Evolutionary conservation across 2,113 vertebrate genomes (phyloP), one percentile per base, ranked within the genome.

Genomic region (Pangasianodon hypophthalmus): DNA sequence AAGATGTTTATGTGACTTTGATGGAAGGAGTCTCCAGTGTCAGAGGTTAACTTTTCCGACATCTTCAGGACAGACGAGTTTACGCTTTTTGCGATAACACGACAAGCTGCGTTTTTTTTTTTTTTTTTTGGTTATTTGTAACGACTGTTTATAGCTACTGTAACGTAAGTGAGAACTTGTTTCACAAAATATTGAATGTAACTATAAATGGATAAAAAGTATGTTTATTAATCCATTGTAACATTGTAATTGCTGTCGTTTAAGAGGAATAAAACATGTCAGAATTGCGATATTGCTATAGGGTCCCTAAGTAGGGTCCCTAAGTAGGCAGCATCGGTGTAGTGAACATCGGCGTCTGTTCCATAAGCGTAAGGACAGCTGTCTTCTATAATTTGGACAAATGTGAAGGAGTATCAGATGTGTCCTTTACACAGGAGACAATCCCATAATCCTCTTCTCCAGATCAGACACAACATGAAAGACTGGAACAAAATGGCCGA

Each of bases 21-120:
- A 18, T 10, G 73, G 41, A 80, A 80, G 77, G 77, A 80, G 77
- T 80, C 77, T 80, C 77, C 77, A 50, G 77, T 80, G 46, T 80
- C 77, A 52, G 77, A 0, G 46, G 6, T 37, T 37, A 37, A 37
- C 37, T 37, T 37, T 37, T 37, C 37, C 37, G 37, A 37, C 37
- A 37, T 37, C 37, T 1, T 37, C 37, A 37, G 37, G 37, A 37
- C 37, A 37, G 37, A 37, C 37, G 37, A 58, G 16, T 58, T 58
- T 0, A 58, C 4, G 56, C 16, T 58, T 19, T 58, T 48, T 48
- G 48, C 48, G 4, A 8, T 48, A 48, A 8, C 48, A 56, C 9
- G 16, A 56, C 24, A 62, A 2, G 60, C 56, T 18, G 56, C 56
- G 29, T 69, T 69, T 69, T 14, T 13, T 69, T 69, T 67, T 13